These are phyloP conservation scores for Mionectes olivaceus DNA, from an alignment of 2,797 vertebrate genomes.

Conservation along the genomic window DNA sequence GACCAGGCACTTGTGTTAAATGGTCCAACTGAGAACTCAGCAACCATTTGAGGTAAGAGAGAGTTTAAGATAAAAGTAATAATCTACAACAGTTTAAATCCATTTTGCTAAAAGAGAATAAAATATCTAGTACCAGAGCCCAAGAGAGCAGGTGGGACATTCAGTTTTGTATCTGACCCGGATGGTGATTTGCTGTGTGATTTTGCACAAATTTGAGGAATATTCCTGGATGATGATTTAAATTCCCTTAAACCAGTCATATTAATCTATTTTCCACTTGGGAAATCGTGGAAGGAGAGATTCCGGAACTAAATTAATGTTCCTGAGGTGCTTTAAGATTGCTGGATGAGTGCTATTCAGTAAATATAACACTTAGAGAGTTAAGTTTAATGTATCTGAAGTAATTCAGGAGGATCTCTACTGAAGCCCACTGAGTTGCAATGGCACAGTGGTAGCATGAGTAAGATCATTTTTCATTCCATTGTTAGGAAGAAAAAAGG, in stretches of 20 bases:
- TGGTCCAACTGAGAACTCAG: background rate
- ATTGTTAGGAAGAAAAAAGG: background rate
- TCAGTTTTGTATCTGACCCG: background rate
- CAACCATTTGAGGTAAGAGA: background rate
- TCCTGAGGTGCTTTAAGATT: background rate
- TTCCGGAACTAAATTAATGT: background rate
- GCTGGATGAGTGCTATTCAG: background rate
- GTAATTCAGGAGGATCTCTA: background rate
- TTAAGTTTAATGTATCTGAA: background rate
- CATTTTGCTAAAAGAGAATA: background rate
- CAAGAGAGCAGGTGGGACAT: background rate
- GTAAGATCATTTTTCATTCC: background rate
- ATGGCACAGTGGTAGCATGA: background rate
- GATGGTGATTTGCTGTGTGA: background rate
- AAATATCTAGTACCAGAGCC: background rate
- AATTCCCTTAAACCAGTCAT: background rate
- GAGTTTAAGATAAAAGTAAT: slow-evolving; percentile 36
- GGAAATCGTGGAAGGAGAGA: background rate
- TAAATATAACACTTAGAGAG: background rate
- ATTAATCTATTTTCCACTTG: slow-evolving; percentile 12
- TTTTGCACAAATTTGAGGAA: background rate
- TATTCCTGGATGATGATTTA: background rate
- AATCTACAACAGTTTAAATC: background rate
- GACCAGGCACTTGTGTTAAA: slow-evolving; percentile 53
- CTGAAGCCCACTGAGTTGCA: background rate